A percentile compares a stretch with the other conserved stretches of the same genome.
phyloP scores from a whole-genome alignment of 2,113 vertebrate species.

The Nansenia antarctica region DNA sequence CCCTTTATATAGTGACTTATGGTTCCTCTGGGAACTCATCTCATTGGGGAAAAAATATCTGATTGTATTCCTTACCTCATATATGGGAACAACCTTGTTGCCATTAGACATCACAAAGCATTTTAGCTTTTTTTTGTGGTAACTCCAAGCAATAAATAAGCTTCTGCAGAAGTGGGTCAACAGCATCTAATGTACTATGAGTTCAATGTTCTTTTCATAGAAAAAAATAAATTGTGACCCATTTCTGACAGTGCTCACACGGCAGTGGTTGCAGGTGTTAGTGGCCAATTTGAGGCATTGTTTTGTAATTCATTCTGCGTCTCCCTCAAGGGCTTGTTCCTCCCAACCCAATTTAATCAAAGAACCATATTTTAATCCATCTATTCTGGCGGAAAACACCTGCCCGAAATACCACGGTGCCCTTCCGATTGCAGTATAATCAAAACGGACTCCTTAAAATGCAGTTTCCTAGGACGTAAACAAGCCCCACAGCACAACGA shows the following conservation, averaged over 20 bases:
- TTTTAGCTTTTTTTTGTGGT: conserved; percentile 5
- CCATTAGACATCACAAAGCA: conserved; percentile 32
- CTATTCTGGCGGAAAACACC: conserved; percentile 19
- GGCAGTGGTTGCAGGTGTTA: conserved; percentile 38
- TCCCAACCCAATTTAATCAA: conserved; percentile 37
- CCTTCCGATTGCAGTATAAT: not conserved
- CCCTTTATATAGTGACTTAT: not conserved
- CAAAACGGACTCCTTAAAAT: not conserved
- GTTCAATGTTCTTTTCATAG: conserved; percentile 35
- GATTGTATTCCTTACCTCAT: not conserved
- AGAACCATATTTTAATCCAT: conserved; percentile 22
- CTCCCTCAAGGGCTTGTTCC: conserved; percentile 25
- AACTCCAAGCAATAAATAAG: conserved; percentile 15
- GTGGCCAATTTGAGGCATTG: conserved; percentile 29
- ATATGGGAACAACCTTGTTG: conserved; percentile 9
- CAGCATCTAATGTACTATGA: conserved; percentile 33
- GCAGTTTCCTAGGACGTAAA: not conserved
- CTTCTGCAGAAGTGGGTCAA: conserved; percentile 48
- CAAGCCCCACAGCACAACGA: not conserved
- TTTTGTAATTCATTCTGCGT: conserved; percentile 32
- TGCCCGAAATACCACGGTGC: not conserved
- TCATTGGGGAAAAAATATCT: not conserved
- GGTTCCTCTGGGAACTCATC: too few relatives aligned
- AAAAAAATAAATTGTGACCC: conserved; percentile 45
- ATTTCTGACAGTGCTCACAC: conserved; percentile 42